Evolutionary conservation across 1,140 invertebrate genomes (phyloP), one percentile per base, ranked within the genome.

Genomic region (Philotrypesis tridentata): DNA sequence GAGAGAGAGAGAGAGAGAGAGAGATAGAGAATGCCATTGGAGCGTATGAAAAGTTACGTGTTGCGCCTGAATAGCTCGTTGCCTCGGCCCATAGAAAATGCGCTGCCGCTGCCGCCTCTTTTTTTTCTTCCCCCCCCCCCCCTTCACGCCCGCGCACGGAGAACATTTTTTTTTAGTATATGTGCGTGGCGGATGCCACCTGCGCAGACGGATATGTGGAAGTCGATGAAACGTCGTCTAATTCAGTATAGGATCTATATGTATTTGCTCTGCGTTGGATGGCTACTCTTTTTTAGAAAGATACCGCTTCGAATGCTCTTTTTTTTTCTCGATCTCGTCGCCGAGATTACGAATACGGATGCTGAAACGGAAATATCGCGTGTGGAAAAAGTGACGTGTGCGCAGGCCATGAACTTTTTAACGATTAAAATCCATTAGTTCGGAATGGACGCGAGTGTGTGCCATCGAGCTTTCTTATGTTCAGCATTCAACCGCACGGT

Each of bases 41-140:
- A 55, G 77, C 48, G 73, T 82, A 63, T 82, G 67, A 82, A 82
- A 82, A 82, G 33, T 81, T 76, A 37, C 14, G 71, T 61, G 48
- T 80, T 21, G 29, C 11, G 40, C n/a, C 17, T 76, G 29, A 75
- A 76, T 60, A 60, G 43, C 73, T 81, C 23, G 79, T 68, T 75
- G 25, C 37, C 40, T 68, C 43, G 29, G 6, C 9, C 27, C 61
- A 23, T 68, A 61, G 40, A 73, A 61, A 48, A 79, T 71, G 12
- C n/a, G n/a, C 25, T 79, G 40, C 27, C 7, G 6, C 37, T 9
- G n/a, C 6, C 23, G 7, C 33, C 33, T 55, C 25, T 17, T 31
- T 70, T 70, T n/a, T 75, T 63, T 63, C 9, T 37, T 33, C 17
- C 31, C 9, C 29, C 27, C 3, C n/a, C n/a, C n/a, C n/a, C n/a